phyloP scores from a whole-genome alignment of 2,888 invertebrate genomes.

The Beris chalybata region DNA sequence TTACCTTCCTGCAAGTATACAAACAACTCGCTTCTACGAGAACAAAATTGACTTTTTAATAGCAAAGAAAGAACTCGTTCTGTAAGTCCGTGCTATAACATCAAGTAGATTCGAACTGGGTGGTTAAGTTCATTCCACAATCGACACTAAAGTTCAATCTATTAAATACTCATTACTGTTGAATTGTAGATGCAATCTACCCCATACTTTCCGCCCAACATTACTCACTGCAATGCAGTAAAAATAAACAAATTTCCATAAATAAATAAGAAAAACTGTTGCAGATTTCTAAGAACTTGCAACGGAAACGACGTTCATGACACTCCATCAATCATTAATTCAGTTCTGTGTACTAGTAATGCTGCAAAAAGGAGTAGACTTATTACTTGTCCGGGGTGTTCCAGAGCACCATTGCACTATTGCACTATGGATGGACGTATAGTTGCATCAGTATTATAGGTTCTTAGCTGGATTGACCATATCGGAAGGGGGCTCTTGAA shows the following conservation, averaged over 20 bases:
- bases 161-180: slow-evolving; percentile 28
- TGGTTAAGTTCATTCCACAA: slow-evolving; percentile 17
- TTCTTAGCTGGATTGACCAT: background rate
- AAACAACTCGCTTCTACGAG: too few species aligned
- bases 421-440: background rate
- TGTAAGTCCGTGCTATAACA: too few species aligned
- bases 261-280: slow-evolving; percentile 26
- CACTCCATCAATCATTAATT: slow-evolving; percentile 31
- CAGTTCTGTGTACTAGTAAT: slow-evolving; percentile 10
- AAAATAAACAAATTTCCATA: slow-evolving; percentile 30
- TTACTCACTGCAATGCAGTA: slow-evolving; percentile 5
- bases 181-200: slow-evolving; percentile 9
- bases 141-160: slow-evolving; percentile 25
- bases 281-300: slow-evolving; percentile 26
- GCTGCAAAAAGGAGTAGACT: background rate
- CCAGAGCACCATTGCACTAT: background rate
- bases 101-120: background rate
- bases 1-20: too few species aligned
- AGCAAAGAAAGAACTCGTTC: too few species aligned
- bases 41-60: too few species aligned
- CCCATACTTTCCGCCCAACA: too few species aligned
- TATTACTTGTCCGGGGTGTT: slow-evolving; percentile 13
- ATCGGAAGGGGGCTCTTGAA: too few species aligned
- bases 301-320: slow-evolving; percentile 30
- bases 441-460: background rate